A percentile compares a stretch with the other conserved stretches of the same genome.
Conservation (phyloP, 2,797 vertebrate species). For the Taeniopygia guttata region DNA sequence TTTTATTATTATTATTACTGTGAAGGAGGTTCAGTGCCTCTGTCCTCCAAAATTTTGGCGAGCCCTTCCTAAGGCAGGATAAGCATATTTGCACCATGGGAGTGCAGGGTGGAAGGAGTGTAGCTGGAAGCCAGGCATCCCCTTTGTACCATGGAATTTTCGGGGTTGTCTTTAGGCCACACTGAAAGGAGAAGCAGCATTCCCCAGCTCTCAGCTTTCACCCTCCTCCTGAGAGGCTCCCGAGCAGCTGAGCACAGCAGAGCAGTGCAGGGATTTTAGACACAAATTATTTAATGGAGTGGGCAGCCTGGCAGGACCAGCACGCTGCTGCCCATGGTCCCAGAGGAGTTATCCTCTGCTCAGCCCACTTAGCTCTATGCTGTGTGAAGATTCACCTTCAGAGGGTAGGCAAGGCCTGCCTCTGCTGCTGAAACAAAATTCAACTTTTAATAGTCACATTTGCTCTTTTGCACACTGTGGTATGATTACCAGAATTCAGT, state of each 20-base stretch:
- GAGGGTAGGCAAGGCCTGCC: not conserved
- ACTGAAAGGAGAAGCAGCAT: not conserved
- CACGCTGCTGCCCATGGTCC: not conserved
- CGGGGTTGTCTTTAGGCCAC: slow-evolving; percentile 4
- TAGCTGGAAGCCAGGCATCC: not conserved
- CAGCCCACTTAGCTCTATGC: not conserved
- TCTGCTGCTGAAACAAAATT: not conserved
- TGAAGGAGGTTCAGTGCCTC: not conserved
- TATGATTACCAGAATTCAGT: slow-evolving; percentile 13
- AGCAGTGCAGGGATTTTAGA: not conserved
- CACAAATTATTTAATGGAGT: not conserved
- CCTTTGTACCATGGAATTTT: not conserved
- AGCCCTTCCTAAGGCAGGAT: not conserved
- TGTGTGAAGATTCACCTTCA: not conserved
- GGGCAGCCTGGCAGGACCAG: not conserved
- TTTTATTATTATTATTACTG: not conserved
- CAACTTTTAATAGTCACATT: not conserved
- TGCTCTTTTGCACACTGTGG: not conserved
- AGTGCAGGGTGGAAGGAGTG: not conserved
- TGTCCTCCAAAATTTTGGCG: not conserved
- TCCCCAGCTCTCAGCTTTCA: slow-evolving; percentile 55
- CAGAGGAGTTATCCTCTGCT: not conserved
- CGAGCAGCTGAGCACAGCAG: not conserved
- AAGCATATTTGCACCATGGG: not conserved
- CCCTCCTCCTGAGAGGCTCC: not conserved